Evolutionary conservation across 1,140 invertebrate genomes (phyloP).

Genomic region (Coenobita brevimanus): DNA sequence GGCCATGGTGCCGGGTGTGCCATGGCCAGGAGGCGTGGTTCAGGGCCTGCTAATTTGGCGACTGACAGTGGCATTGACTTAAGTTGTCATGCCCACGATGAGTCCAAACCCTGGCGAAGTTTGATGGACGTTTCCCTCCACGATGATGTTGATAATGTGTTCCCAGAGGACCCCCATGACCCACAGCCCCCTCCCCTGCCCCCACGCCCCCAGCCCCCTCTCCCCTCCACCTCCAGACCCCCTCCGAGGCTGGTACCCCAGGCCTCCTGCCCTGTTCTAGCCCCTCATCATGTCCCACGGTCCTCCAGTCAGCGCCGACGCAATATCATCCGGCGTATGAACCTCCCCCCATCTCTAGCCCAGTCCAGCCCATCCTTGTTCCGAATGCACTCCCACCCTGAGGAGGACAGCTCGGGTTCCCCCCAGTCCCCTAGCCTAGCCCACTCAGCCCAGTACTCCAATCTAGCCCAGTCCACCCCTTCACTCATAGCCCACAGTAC

Average conservation of each 20-base stretch:
- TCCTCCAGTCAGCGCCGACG: constrained; percentile 28
- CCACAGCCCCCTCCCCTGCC: neutral
- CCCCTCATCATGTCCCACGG: constrained; percentile 23
- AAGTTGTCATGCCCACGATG: constrained; percentile 63
- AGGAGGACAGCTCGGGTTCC: no score
- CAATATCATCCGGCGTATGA: constrained; percentile 32
- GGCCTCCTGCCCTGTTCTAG: constrained; percentile 38
- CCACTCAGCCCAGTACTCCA: no score
- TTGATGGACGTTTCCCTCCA: constrained; percentile 54
- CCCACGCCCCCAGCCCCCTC: neutral
- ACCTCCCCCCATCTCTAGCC: constrained; percentile 40
- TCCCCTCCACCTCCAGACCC: neutral
- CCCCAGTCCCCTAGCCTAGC: neutral
- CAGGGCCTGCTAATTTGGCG: constrained; percentile 48
- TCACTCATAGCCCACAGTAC: constrained; percentile 23
- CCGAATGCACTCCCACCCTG: constrained; percentile 50
- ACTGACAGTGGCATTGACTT: constrained; percentile 58
- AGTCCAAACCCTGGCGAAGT: constrained; percentile 64
- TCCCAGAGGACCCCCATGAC: neutral
- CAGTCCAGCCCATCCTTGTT: constrained; percentile 55
- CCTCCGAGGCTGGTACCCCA: constrained; percentile 44
- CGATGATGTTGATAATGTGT: neutral
- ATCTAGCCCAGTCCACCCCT: constrained; percentile 17
- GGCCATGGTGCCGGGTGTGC: constrained; percentile 63
- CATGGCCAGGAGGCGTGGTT: constrained; percentile 30